Conservation (phyloP, 2,113 vertebrate genomes). For the Puffinus mauretanicus region DNA sequence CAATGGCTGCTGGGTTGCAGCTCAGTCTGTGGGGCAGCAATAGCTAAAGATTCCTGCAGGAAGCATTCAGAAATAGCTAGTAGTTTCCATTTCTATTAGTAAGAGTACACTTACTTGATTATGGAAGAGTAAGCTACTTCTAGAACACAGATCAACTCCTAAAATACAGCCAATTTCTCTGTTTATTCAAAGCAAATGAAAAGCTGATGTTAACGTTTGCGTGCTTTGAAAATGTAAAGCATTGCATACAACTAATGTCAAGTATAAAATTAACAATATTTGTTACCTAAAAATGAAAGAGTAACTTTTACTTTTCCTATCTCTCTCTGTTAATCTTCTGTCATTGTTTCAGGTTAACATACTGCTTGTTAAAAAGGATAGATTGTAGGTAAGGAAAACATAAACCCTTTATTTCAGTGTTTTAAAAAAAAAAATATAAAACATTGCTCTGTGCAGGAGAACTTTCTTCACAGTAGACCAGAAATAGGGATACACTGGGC, state of each 20-base stretch:
- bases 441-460: not conserved
- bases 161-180: not conserved
- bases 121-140: not conserved
- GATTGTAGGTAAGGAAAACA: not conserved
- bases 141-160: not conserved
- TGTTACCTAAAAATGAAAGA: not conserved
- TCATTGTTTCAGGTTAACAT: not conserved
- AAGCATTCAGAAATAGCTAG: not conserved
- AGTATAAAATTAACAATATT: not conserved
- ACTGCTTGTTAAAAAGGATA: not conserved
- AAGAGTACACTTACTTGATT: not conserved
- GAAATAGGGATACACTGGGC: not conserved
- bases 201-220: not conserved
- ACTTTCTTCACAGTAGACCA: not conserved
- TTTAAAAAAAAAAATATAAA: not conserved
- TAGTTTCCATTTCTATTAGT: not conserved
- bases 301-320: not conserved
- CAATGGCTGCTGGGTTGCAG: not conserved
- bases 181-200: not conserved
- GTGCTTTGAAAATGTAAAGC: not conserved
- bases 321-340: not conserved
- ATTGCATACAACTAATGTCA: not conserved
- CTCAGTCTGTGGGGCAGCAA: not conserved
- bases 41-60: not conserved
- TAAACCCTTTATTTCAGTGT: not conserved